Conservation (phyloP, 2,113 vertebrate genomes). For the Columbina picui region DNA sequence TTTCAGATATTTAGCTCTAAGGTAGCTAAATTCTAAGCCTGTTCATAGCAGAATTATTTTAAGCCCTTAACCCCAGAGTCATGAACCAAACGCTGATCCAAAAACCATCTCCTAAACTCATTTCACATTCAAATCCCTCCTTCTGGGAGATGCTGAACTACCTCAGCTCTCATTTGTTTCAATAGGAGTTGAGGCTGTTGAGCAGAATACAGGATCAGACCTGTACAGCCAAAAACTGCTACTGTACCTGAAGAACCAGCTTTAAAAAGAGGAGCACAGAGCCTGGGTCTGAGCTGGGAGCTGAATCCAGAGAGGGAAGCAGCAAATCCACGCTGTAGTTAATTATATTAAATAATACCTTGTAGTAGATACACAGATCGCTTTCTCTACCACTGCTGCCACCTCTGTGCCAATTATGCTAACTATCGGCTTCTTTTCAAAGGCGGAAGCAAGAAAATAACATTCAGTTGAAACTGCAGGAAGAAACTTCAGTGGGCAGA, state of each 20-base stretch:
- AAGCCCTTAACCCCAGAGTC: slow-evolving; percentile 3
- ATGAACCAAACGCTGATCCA: neutral
- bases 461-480: slow-evolving; percentile 34
- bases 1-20: neutral
- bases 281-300: slow-evolving; percentile 16
- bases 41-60: neutral
- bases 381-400: neutral
- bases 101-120: neutral
- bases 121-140: neutral
- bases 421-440: slow-evolving; percentile 35
- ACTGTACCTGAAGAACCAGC: slow-evolving; percentile 47
- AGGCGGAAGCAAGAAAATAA: slow-evolving; percentile 23
- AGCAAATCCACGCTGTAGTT: neutral
- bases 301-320: neutral
- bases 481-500: slow-evolving; percentile 43
- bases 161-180: neutral
- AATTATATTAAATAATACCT: slow-evolving; percentile 49
- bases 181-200: neutral
- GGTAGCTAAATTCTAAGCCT: neutral
- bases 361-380: neutral
- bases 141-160: neutral
- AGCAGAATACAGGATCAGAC: slow-evolving; percentile 37
- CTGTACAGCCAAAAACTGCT: neutral
- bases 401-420: slow-evolving; percentile 47
- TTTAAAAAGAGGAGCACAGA: neutral